These are phyloP conservation scores for Alosa alosa DNA, from an alignment of 2,113 vertebrate genomes.

Conservation along the genomic window DNA sequence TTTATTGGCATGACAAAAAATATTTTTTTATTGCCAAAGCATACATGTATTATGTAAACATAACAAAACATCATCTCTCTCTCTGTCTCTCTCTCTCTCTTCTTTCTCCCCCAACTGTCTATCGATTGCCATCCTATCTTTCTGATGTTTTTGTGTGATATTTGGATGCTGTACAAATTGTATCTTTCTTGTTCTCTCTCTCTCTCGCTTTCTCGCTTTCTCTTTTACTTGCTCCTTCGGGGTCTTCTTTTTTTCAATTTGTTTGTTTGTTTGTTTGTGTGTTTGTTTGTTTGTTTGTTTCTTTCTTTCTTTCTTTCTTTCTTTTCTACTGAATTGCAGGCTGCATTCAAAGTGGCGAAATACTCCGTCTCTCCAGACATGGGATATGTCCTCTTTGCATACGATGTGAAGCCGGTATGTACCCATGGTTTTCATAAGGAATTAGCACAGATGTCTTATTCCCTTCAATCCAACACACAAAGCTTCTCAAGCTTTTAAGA, in stretches of 20 bases:
- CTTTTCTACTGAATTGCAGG: constrained; percentile 61
- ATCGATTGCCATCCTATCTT: not conserved
- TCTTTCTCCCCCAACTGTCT: no score
- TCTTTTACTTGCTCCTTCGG: not conserved
- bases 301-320: constrained; percentile 27
- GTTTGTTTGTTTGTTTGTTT: no score
- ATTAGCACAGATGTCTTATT: no score
- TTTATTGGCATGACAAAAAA: no score
- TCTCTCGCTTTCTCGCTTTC: not conserved
- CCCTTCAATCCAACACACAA: no score
- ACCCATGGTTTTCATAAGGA: not conserved
- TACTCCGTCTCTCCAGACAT: constrained; percentile 91
- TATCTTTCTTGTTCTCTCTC: not conserved
- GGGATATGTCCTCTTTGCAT: constrained; percentile 92
- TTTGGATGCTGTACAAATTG: no score
- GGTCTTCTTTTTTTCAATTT: not conserved
- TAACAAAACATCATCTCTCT: no score
- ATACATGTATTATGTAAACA: no score
- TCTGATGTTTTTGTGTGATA: not conserved
- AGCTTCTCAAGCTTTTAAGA: no score
- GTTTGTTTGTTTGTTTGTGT: constrained; percentile 8
- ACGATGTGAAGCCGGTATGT: constrained; percentile 92
- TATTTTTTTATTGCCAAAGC: no score
- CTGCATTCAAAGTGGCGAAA: constrained; percentile 92
- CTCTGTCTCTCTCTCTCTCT: no score